Evolutionary conservation across 2,113 vertebrate genomes (phyloP).

Genomic region (Dinomys branickii): DNA sequence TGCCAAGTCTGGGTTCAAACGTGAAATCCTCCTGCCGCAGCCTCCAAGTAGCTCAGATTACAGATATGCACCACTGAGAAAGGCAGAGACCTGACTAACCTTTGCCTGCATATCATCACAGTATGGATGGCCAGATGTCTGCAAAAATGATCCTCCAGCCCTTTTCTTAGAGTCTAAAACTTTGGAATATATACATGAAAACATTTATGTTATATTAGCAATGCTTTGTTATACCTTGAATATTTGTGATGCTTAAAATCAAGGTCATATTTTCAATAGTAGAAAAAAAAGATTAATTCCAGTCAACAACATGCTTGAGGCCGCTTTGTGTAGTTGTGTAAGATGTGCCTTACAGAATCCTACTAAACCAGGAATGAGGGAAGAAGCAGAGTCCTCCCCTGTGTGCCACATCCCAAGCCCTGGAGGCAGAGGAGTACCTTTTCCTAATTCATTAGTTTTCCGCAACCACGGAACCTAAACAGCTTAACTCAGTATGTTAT

Average conservation of each 20-base stretch:
- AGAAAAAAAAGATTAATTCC: not conserved
- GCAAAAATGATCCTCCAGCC: not conserved
- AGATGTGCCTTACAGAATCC: no score
- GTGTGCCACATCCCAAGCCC: not conserved
- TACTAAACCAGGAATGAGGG: accelerated
- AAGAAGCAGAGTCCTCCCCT: not conserved
- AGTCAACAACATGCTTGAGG: not conserved
- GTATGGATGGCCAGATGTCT: not conserved
- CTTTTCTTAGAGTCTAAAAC: not conserved
- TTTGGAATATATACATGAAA: not conserved
- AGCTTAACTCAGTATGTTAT: not conserved
- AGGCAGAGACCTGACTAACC: not conserved
- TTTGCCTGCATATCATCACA: not conserved
- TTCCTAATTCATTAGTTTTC: not conserved
- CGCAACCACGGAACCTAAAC: not conserved
- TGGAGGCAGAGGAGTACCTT: not conserved
- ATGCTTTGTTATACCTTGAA: not conserved
- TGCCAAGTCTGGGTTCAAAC: not conserved
- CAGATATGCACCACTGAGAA: not conserved
- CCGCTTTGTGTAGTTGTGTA: accelerated
- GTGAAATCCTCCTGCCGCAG: not conserved
- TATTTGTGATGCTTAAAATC: not conserved
- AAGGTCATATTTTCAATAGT: not conserved
- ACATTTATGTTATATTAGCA: not conserved
- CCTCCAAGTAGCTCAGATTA: not conserved